Percentiles rank a stretch among this genome's conserved stretches.
phyloP scores from a whole-genome alignment of 1,140 invertebrate genomes.

The Heliconius hermathena region DNA sequence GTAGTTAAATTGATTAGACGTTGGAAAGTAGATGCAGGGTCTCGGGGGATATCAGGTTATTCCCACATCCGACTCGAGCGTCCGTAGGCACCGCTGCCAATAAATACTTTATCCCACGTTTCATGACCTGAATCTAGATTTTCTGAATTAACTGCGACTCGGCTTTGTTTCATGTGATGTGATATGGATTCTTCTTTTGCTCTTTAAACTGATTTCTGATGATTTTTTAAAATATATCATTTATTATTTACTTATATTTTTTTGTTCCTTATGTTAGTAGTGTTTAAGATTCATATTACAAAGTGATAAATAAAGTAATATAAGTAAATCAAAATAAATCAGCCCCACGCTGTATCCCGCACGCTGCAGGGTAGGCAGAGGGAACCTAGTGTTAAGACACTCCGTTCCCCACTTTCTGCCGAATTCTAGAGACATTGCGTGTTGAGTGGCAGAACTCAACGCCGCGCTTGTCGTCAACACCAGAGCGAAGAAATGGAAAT shows the following conservation, averaged over 20 bases:
- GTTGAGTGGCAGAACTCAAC: too few relatives aligned
- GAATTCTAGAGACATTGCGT: too few relatives aligned
- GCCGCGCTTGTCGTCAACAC: too few relatives aligned
- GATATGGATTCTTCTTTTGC: constrained; percentile 10
- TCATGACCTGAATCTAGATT: constrained; percentile 18
- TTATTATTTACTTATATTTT: neutral
- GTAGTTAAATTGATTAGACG: constrained; percentile 34
- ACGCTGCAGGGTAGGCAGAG: too few relatives aligned
- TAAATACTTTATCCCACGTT: constrained; percentile 30
- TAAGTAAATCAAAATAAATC: too few relatives aligned
- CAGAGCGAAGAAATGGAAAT: too few relatives aligned
- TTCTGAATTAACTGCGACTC: constrained; percentile 5
- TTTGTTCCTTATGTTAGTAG: neutral
- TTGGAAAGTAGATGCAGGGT: constrained; percentile 27
- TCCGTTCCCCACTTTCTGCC: too few relatives aligned
- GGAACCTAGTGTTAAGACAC: too few relatives aligned
- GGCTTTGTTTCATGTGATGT: constrained; percentile 21
- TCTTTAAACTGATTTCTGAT: neutral
- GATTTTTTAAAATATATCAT: neutral
- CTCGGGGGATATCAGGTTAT: constrained; percentile 35
- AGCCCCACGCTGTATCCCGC: too few relatives aligned
- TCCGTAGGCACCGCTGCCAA: constrained; percentile 23
- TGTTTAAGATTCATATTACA: too few relatives aligned
- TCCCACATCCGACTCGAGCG: constrained; percentile 32
- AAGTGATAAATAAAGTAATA: too few relatives aligned